These are phyloP conservation scores for Cyrtorhinus lividipennis DNA, from an alignment of 1,140 invertebrate species.

Conservation along the genomic window DNA sequence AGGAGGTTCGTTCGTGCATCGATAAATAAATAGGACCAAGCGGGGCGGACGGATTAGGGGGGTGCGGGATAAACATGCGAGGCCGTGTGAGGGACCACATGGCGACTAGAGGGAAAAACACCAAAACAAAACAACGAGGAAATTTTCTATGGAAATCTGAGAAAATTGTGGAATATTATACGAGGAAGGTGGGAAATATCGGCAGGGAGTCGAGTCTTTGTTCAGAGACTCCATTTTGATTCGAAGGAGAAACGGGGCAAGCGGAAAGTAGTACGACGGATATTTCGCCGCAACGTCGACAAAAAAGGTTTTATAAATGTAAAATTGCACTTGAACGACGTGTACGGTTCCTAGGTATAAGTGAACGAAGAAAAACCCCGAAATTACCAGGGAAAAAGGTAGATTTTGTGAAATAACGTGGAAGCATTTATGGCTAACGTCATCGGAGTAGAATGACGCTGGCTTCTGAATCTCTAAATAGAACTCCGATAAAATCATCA, in stretches of 20 bases:
- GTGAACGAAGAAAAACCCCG: too few relatives aligned
- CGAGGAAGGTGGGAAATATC: background rate
- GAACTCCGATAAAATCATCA: background rate
- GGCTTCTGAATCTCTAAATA: constrained; percentile 17
- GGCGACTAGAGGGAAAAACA: background rate
- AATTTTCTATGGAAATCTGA: background rate
- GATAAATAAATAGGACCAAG: background rate
- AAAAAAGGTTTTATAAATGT: too few relatives aligned
- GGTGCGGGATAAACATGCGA: constrained; percentile 23
- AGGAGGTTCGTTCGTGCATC: background rate
- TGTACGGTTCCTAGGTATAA: too few relatives aligned
- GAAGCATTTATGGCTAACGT: constrained; percentile 24
- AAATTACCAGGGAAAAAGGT: too few relatives aligned
- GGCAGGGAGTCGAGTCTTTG: background rate
- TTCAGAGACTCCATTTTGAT: constrained; percentile 24
- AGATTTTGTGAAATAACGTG: background rate
- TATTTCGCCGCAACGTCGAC: too few relatives aligned
- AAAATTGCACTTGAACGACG: too few relatives aligned
- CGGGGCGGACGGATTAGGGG: constrained; percentile 12
- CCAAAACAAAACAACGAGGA: background rate
- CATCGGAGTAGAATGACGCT: constrained; percentile 23
- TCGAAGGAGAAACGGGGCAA: constrained; percentile 2
- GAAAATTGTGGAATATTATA: background rate
- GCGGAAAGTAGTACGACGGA: constrained; percentile 17
- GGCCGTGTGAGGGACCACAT: background rate